Evolutionary conservation across 2,888 invertebrate species (phyloP), one percentile per base, ranked within the genome.

Genomic region (Mesochorus sp.): DNA sequence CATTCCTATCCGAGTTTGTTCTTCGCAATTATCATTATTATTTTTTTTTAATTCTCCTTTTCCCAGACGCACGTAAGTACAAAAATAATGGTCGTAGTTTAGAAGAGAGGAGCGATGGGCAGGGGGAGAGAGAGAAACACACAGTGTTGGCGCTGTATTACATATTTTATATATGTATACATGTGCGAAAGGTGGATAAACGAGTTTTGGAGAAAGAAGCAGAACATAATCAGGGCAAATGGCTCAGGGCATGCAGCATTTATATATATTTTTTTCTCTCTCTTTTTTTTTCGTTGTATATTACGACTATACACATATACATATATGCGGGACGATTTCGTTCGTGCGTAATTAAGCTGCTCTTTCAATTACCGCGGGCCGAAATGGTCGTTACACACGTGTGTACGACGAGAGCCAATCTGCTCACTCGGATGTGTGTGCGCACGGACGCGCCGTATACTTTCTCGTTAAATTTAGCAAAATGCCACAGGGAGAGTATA

Each of bases 271-370:
- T 28, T 31, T 66, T 68, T 42, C 10, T 42, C 28, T 55, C 10
- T 67, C 26, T 53, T 17, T 34, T 39, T 14, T 12, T 26, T 53
- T 14, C 5, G 42, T 57, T 61, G 61, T 72, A 61, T 55, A 66
- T 73, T 34, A 68, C 55, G 34, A 31, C 34, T 57, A 17, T 44
- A 26, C 21, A 57, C 57, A 26, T 34, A 39, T 53, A 51, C 28
- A 42, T 70, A 39, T 76, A 28, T 55, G 53, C 42, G 26, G 37
- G 83, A 86, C 79, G 76, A 86, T 86, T 86, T 85, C 82, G 83
- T 81, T 82, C 83, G 83, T 82, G 83, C 72, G 87, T 85, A 86
- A 87, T 87, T 86, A 87, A 85, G 81, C 83, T 81, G 83, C 84
- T 85, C 84, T 84, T 85, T 87, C 84, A 87, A 87, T 87, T 86